phyloP scores from a whole-genome alignment of 2,113 vertebrate genomes.

The Lophotis ruficrista region DNA sequence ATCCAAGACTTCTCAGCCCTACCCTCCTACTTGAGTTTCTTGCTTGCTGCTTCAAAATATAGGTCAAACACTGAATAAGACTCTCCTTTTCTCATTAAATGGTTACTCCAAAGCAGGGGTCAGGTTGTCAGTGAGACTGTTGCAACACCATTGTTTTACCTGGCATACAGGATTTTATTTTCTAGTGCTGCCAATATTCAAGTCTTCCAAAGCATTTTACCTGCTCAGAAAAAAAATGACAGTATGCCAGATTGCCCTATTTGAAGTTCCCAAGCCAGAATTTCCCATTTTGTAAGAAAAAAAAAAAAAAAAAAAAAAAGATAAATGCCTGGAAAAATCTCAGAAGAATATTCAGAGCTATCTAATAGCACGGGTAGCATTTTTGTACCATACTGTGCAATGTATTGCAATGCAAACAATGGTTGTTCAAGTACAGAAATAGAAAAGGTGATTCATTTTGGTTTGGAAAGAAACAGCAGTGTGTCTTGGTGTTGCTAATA shows the following conservation, averaged over 20 bases:
- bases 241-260: not conserved
- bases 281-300: not conserved
- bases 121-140: not conserved
- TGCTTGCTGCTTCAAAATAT: not conserved
- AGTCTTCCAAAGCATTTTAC: not conserved
- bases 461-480: conserved; percentile 40
- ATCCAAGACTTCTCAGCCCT: not conserved
- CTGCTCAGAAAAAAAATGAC: not conserved
- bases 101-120: not conserved
- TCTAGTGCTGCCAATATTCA: not conserved
- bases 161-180: not conserved
- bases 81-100: not conserved
- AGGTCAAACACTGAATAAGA: not conserved
- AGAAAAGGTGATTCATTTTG: conserved; percentile 65
- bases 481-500: conserved; percentile 23
- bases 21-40: not conserved
- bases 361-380: not conserved
- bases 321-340: not conserved
- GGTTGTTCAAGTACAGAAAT: not conserved
- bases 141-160: not conserved
- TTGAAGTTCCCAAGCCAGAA: not conserved
- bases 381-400: not conserved
- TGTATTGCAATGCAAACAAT: not conserved
- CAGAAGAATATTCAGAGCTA: not conserved
- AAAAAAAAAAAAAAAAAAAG: too few relatives aligned